Percentiles rank a stretch among this genome's conserved stretches.
These are phyloP conservation scores for Drosophila nr. fundita DNA, from an alignment of 2,888 invertebrate species.

Conservation along the genomic window DNA sequence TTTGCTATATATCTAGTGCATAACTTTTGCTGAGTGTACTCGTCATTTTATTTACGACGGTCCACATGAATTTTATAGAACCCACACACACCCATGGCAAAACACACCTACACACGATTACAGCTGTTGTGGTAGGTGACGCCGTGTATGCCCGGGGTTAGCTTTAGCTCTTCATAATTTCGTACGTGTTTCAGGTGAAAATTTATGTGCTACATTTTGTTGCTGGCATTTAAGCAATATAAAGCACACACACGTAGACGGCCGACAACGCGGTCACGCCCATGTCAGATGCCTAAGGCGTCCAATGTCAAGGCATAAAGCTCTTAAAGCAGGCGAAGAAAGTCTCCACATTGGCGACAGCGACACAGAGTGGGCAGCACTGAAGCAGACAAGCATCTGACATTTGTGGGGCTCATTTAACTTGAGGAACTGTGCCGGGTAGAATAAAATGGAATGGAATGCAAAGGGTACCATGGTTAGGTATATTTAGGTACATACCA, in stretches of 20 bases:
- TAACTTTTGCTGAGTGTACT: background rate
- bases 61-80: conserved; percentile 38
- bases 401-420: conserved; percentile 77
- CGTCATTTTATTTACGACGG: conserved; percentile 46
- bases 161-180: conserved; percentile 49
- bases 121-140: conserved; percentile 18
- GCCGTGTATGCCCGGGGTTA: conserved; percentile 14
- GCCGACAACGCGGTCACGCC: conserved; percentile 24
- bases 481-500: conserved; percentile 26
- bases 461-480: conserved; percentile 21
- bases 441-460: conserved; percentile 9
- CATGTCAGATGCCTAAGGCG: conserved; percentile 48
- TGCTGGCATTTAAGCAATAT: conserved; percentile 74
- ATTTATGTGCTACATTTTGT: conserved; percentile 58
- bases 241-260: conserved; percentile 41
- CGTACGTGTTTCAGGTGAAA: conserved; percentile 61
- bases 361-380: conserved; percentile 1
- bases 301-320: conserved; percentile 71
- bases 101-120: background rate
- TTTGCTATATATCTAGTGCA: background rate
- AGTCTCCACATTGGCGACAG: conserved; percentile 48
- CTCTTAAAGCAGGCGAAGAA: conserved; percentile 57
- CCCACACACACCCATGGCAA: background rate
- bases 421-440: conserved; percentile 46
- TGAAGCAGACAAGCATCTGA: conserved; percentile 50